A percentile compares a stretch with the other conserved stretches of the same genome.
Conservation (phyloP, 2,113 vertebrate species). For the Paratilapia polleni region DNA sequence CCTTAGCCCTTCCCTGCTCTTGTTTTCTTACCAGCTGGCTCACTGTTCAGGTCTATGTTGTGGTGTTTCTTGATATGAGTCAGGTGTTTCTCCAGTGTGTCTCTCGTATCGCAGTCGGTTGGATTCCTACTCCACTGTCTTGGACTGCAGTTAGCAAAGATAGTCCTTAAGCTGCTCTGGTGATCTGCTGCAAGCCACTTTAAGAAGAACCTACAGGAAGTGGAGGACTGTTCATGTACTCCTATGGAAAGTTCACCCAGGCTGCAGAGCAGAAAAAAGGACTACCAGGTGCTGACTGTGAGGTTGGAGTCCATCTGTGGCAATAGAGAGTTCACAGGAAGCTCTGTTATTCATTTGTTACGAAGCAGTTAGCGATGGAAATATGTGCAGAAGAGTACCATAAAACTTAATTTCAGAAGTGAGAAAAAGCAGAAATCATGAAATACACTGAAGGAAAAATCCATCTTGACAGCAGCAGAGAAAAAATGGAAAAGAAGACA, state of each 20-base stretch:
- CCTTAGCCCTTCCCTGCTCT: not conserved
- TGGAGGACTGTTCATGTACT: not conserved
- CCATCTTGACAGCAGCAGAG: not conserved
- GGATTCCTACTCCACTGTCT: not conserved
- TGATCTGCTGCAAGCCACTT: not conserved
- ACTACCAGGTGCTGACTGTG: not conserved
- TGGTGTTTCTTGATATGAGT: not conserved
- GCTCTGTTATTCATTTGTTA: not conserved
- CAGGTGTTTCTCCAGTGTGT: not conserved
- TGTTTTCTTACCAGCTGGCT: not conserved
- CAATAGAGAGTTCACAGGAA: not conserved
- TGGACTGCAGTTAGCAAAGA: not conserved
- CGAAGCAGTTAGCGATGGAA: not conserved
- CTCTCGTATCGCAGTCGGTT: not conserved
- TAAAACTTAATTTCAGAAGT: not conserved
- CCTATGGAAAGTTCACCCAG: not conserved
- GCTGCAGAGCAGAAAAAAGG: not conserved
- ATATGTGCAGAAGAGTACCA: not conserved
- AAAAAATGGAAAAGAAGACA: not conserved
- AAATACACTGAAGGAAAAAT: not conserved
- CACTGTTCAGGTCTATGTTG: not conserved
- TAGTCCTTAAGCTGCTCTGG: not conserved
- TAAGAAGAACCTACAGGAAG: not conserved
- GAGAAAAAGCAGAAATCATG: not conserved
- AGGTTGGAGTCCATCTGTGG: not conserved